A percentile compares a stretch with the other conserved stretches of the same genome.
Evolutionary conservation across 1,140 invertebrate species (phyloP).

Genomic region (Drosophila paulistorum): DNA sequence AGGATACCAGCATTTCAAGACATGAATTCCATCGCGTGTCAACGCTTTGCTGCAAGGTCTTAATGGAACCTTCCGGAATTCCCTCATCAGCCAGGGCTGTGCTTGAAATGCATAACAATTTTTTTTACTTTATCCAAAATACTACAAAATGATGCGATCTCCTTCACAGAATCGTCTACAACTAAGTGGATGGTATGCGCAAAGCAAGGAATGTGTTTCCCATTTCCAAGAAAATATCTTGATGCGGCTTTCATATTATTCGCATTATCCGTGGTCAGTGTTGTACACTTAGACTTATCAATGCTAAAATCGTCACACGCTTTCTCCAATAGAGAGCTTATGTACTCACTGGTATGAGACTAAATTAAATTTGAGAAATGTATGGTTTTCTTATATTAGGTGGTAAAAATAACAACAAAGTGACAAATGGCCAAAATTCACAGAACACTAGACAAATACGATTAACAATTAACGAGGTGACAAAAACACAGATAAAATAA

Average conservation of each 20-base stretch:
- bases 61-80: too few relatives aligned
- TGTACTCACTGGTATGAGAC: slow-evolving; percentile 22
- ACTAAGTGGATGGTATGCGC: slow-evolving; percentile 30
- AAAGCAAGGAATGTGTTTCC: slow-evolving; percentile 27
- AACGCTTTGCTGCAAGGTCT: too few relatives aligned
- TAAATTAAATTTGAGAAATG: slow-evolving; percentile 24
- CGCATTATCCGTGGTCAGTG: slow-evolving; percentile 28
- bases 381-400: slow-evolving; percentile 5
- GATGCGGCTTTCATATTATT: slow-evolving; percentile 34
- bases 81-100: too few relatives aligned
- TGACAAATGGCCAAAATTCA: slow-evolving; percentile 16
- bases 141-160: slow-evolving; percentile 21
- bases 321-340: slow-evolving; percentile 20
- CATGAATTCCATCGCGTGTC: too few relatives aligned
- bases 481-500: slow-evolving; percentile 23
- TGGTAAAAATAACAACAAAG: slow-evolving; percentile 23
- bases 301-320: slow-evolving; percentile 27
- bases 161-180: slow-evolving; percentile 25
- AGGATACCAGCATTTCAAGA: too few relatives aligned
- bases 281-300: slow-evolving; percentile 23
- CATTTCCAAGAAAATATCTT: slow-evolving; percentile 24
- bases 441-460: slow-evolving; percentile 24
- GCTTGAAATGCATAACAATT: slow-evolving; percentile 29
- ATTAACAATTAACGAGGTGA: slow-evolving; percentile 18
- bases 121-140: slow-evolving; percentile 28